Base-by-base conservation (phyloP, 2,113 vertebrate species). In the Barbus barbus region DNA sequence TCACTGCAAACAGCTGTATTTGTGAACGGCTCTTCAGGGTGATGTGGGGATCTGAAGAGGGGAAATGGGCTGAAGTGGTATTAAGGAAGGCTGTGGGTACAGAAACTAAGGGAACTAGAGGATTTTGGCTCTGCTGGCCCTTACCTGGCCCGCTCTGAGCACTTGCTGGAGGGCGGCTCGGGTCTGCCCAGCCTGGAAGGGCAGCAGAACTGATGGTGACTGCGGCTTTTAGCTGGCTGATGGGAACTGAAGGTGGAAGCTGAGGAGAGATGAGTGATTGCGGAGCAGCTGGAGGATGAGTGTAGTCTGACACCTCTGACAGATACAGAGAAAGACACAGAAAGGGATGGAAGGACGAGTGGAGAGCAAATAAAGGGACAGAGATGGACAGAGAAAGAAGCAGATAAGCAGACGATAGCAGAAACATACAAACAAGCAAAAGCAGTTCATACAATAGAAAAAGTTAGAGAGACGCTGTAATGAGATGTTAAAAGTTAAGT, bases 171-270 rank as follows among this genome's bases (percentile, higher is more conserved):
- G 93, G 95, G 94, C 93, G 95, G 95, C 95, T 94, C 93, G 94
- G 94, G 94, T 94, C 95, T 95, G 93, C 95, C 95, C 91, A 94
- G 94, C 92, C 96, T 94, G 92, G 95, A 94, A 92, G 95, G 95
- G 91, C 96, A 96, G 95, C 95, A 96, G 94, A 96, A 97, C 96
- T 96, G 96, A 95, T 97, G 96, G 93, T 95, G 96, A 94, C 94
- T 95, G 94, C 95, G 95, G 94, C 93, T 94, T 93, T 94, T 92
- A 94, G 93, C n/a, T 14, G 48, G 86, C 76, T 69, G 87, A 83
- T 88, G 84, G 81, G n/a, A 90, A 91, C 88, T 92, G 92, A 91
- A 91, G 92, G 89, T 92, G 91, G 90, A 92, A 90, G 90, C 91
- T 89, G 90, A 87, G 75, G 90, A 92, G 88, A 88, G 88, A 89